Percentiles rank a stretch among this genome's conserved stretches.
Evolutionary conservation across 2,888 invertebrate genomes (phyloP).

Genomic region (Habrosyne pyritoides): DNA sequence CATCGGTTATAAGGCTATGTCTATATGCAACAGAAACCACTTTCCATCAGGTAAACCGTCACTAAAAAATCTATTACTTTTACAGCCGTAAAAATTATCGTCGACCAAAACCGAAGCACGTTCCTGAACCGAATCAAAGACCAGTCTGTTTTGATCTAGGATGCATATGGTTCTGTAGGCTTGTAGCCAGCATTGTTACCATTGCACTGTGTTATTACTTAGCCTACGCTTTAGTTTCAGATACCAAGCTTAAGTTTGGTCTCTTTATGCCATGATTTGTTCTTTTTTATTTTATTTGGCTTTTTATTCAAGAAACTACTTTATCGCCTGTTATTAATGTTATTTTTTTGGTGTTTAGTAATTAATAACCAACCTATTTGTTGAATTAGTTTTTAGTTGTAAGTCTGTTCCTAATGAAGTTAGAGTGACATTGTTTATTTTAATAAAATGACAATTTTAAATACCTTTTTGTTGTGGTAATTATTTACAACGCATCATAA

Average conservation of each 20-base stretch:
- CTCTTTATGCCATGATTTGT: constrained; percentile 51
- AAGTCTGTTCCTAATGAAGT: too few relatives aligned
- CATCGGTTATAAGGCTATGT: too few relatives aligned
- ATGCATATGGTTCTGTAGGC: constrained; percentile 64
- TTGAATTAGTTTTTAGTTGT: too few relatives aligned
- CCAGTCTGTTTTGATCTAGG: constrained; percentile 60
- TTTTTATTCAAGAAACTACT: neutral
- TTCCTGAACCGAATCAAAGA: constrained; percentile 28
- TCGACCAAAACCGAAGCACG: neutral
- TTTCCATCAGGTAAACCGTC: too few relatives aligned
- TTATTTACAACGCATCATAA: too few relatives aligned
- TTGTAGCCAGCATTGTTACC: constrained; percentile 52
- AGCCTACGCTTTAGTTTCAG: constrained; percentile 58
- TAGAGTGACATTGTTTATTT: too few relatives aligned
- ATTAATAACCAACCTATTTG: too few relatives aligned
- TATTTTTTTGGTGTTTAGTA: too few relatives aligned
- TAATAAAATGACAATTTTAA: too few relatives aligned
- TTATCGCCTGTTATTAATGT: too few relatives aligned
- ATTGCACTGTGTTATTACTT: constrained; percentile 65
- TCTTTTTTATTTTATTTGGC: constrained; percentile 10
- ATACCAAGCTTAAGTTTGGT: constrained; percentile 68
- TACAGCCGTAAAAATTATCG: neutral
- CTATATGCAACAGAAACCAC: too few relatives aligned
- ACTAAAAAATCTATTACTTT: neutral
- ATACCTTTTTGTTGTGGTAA: too few relatives aligned